Conservation (phyloP, 2,113 vertebrate species). For the Rhinogobius similis region DNA sequence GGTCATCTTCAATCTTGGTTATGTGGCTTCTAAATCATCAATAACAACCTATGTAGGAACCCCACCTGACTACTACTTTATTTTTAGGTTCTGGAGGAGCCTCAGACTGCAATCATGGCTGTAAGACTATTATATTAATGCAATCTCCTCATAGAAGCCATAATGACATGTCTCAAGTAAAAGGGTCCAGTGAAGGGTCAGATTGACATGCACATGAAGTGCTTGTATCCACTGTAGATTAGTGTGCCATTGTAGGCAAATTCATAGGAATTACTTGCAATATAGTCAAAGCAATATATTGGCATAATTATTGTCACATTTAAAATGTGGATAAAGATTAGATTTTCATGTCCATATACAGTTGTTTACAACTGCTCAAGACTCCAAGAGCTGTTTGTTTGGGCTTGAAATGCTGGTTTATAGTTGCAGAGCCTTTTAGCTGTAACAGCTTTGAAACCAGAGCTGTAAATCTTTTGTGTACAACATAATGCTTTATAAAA, state of each 20-base stretch:
- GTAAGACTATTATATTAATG: conserved; percentile 51
- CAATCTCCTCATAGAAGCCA: conserved; percentile 68
- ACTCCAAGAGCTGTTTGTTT: conserved; percentile 45
- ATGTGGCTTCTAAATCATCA: conserved; percentile 36
- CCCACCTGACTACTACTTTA: conserved; percentile 31
- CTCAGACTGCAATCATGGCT: conserved; percentile 50
- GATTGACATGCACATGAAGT: conserved; percentile 52
- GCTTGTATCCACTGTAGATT: conserved; percentile 63
- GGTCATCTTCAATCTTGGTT: conserved; percentile 47
- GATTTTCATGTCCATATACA: conserved; percentile 29
- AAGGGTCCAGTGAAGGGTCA: conserved; percentile 48
- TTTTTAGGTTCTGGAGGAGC: conserved; percentile 29
- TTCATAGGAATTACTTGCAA: conserved; percentile 72
- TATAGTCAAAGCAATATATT: conserved; percentile 77
- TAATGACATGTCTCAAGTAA: conserved; percentile 48
- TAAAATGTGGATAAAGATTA: conserved; percentile 53
- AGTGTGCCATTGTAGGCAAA: conserved; percentile 62
- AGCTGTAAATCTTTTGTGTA: conserved; percentile 45
- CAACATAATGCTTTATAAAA: conserved; percentile 53
- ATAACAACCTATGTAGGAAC: background rate
- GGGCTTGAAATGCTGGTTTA: conserved; percentile 2
- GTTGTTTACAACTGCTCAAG: conserved; percentile 44
- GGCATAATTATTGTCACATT: conserved; percentile 57
- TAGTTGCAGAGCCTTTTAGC: conserved; percentile 4
- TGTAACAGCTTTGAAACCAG: conserved; percentile 5